Conservation (phyloP, 2,113 vertebrate species). For the Pomatorhinus ruficollis region DNA sequence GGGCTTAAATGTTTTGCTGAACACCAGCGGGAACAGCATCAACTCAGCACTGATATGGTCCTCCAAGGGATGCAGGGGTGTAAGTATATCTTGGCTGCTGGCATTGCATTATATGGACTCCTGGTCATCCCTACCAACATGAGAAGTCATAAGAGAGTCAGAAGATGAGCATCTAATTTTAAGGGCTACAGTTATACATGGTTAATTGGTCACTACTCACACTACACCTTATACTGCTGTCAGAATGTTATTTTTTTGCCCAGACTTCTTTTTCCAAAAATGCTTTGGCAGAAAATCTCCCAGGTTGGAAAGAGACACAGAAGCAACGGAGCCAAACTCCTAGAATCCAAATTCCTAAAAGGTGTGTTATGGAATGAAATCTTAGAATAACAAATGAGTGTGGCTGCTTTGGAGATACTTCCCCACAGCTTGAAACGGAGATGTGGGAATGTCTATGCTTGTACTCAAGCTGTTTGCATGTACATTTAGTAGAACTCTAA, state of each 20-base stretch:
- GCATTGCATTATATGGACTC: background rate
- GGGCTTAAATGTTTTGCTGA: background rate
- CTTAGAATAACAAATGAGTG: background rate
- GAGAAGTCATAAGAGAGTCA: background rate
- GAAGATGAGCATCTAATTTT: background rate
- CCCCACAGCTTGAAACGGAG: slow-evolving; percentile 41
- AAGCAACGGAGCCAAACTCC: background rate
- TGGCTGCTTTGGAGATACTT: slow-evolving; percentile 45
- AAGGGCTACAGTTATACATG: background rate
- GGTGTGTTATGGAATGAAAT: slow-evolving; percentile 54
- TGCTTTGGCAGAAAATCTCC: background rate
- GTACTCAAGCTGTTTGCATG: slow-evolving; percentile 66
- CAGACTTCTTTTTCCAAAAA: slow-evolving; percentile 6
- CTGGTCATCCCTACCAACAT: background rate
- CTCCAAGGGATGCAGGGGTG: background rate
- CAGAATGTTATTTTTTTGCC: background rate
- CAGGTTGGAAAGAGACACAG: slow-evolving; percentile 5
- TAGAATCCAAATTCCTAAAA: slow-evolving; percentile 52
- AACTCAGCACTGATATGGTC: background rate
- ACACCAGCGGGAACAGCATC: background rate
- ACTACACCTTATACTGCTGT: background rate
- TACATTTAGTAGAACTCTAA: slow-evolving; percentile 48
- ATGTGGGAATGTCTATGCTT: slow-evolving; percentile 43
- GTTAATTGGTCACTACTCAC: background rate
- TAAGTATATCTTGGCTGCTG: background rate